phyloP scores from a whole-genome alignment of 2,113 vertebrate genomes.

The Odocoileus virginianus region DNA sequence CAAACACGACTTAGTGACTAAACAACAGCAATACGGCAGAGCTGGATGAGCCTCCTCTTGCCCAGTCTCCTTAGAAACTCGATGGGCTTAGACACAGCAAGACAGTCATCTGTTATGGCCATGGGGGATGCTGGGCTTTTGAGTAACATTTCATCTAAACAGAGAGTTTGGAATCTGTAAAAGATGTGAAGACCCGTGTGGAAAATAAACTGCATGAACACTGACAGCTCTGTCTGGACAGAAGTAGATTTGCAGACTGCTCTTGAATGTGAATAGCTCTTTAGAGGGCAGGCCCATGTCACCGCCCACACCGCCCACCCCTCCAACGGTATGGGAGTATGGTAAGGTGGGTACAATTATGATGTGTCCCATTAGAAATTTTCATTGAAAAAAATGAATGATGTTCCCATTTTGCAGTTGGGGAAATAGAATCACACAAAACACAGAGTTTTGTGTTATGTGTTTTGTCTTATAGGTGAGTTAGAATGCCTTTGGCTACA shows the following conservation, averaged over 20 bases:
- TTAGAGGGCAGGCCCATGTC: not conserved
- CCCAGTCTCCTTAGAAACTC: not conserved
- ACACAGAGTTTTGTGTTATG: not conserved
- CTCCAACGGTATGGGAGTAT: accelerated
- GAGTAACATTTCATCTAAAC: not conserved
- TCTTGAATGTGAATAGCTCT: not conserved
- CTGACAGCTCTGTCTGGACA: not conserved
- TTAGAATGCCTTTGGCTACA: not conserved
- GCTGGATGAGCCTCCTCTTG: not conserved
- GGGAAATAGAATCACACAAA: not conserved
- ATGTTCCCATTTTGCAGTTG: not conserved
- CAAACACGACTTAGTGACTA: not conserved
- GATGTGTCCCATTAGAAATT: not conserved
- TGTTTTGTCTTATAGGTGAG: not conserved
- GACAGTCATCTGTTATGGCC: not conserved
- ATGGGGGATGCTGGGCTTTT: not conserved
- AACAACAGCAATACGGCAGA: not conserved
- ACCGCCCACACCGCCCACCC: accelerated
- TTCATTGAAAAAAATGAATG: not conserved
- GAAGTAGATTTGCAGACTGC: not conserved
- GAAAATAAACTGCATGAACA: not conserved
- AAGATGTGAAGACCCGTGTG: not conserved
- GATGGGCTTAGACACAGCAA: not conserved
- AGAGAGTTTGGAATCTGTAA: not conserved
- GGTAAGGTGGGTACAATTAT: not conserved